Evolutionary conservation across 1,140 invertebrate genomes (phyloP).

Genomic region (Magallana angulata): DNA sequence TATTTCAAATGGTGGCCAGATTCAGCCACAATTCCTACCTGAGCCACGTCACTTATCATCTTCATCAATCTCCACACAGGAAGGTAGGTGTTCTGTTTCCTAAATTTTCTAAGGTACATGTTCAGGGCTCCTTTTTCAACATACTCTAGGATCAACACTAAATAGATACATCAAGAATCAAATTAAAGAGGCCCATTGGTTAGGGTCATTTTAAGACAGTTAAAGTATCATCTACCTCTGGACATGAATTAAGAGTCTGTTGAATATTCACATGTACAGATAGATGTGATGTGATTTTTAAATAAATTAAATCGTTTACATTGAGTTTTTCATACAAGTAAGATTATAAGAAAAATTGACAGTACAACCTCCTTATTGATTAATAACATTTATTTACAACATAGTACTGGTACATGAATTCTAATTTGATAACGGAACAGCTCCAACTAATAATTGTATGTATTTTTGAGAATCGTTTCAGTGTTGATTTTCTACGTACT

Average conservation of each 20-base stretch:
- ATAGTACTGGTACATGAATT: background rate
- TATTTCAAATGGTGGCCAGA: background rate
- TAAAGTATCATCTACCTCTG: too few relatives aligned
- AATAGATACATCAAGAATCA: too few relatives aligned
- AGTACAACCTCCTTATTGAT: too few relatives aligned
- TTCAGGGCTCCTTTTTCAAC: slow-evolving; percentile 48
- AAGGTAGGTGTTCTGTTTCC: background rate
- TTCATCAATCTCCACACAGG: slow-evolving; percentile 11
- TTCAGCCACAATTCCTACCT: slow-evolving; percentile 19
- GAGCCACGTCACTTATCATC: slow-evolving; percentile 46
- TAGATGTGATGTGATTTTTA: too few relatives aligned
- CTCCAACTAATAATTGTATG: too few relatives aligned
- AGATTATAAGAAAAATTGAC: too few relatives aligned
- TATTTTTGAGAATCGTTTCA: background rate
- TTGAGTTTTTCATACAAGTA: too few relatives aligned
- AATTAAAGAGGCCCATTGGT: too few relatives aligned
- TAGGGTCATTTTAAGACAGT: too few relatives aligned
- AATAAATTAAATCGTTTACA: too few relatives aligned
- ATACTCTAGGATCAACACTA: slow-evolving; percentile 55
- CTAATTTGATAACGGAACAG: background rate
- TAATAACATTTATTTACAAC: too few relatives aligned
- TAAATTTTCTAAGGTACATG: slow-evolving; percentile 40
- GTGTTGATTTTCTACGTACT: slow-evolving; percentile 33
- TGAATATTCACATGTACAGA: background rate
- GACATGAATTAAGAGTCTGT: background rate